These are phyloP conservation scores for Spodoptera frugiperda DNA, from an alignment of 1,140 invertebrate genomes.

Conservation along the genomic window DNA sequence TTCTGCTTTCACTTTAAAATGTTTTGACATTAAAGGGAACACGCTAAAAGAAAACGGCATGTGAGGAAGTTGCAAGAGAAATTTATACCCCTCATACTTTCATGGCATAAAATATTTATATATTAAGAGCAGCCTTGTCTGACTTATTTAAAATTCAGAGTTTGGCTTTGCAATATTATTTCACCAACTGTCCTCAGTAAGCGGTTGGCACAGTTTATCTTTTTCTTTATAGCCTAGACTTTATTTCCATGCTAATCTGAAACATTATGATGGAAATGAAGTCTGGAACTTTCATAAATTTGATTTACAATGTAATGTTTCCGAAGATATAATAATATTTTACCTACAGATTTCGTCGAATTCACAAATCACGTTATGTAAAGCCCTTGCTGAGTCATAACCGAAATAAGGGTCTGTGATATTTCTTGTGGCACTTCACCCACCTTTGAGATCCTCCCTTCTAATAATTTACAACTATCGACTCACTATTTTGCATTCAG, in stretches of 20 bases:
- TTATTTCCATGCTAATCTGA: conserved; percentile 25
- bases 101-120: conserved; percentile 38
- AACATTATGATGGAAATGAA: conserved; percentile 17
- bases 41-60: conserved; percentile 41
- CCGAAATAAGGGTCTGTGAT: conserved; percentile 6
- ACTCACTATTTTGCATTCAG: conserved; percentile 6
- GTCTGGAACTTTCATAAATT: background rate
- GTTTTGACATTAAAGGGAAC: conserved; percentile 27
- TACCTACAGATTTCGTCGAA: background rate
- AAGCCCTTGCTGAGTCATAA: conserved; percentile 15
- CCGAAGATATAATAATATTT: background rate
- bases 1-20: conserved; percentile 29
- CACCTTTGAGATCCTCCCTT: background rate
- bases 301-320: conserved; percentile 14
- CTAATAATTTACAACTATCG: background rate
- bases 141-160: conserved; percentile 37
- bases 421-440: conserved; percentile 4
- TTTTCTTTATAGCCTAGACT: conserved; percentile 20
- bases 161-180: conserved; percentile 28
- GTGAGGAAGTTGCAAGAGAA: conserved; percentile 32
- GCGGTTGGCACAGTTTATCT: conserved; percentile 23
- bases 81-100: conserved; percentile 27
- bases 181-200: conserved; percentile 14
- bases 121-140: conserved; percentile 27
- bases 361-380: conserved; percentile 1